phyloP scores from a whole-genome alignment of 30 jellyfish, hydroid and myxozoan species.

The Pelagia noctiluca region DNA sequence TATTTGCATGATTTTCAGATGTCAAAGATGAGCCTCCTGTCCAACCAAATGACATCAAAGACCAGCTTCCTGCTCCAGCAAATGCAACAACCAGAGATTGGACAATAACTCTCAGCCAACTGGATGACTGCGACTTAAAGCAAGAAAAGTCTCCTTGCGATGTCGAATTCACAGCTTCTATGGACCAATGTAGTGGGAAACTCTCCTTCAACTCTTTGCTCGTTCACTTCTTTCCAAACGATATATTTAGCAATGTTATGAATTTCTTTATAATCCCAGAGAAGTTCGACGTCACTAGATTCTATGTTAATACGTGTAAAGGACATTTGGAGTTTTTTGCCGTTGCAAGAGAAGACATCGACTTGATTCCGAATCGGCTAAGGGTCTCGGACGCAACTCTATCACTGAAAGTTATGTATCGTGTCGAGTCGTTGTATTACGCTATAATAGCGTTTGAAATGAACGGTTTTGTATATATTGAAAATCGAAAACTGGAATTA shows the following conservation, averaged over 20 bases:
- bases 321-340: conserved; percentile 70
- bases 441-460: conserved; percentile 61
- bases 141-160: conserved; percentile 26
- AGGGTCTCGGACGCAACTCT: conserved; percentile 67
- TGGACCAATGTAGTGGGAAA: conserved; percentile 69
- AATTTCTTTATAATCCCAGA: conserved; percentile 73
- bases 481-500: conserved; percentile 44
- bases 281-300: conserved; percentile 67
- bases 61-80: too few relatives aligned
- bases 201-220: conserved; percentile 69
- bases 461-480: conserved; percentile 67
- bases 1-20: too few relatives aligned
- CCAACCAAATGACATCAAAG: too few relatives aligned
- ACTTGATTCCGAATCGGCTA: conserved; percentile 84
- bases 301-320: conserved; percentile 75
- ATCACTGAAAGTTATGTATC: conserved; percentile 52
- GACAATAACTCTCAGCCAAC: conserved; percentile 15
- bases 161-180: conserved; percentile 22
- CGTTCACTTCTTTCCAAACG: conserved; percentile 75
- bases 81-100: conserved; percentile 22
- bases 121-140: conserved; percentile 42
- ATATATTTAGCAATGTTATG: conserved; percentile 49
- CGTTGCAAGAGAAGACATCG: conserved; percentile 80
- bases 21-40: too few relatives aligned
- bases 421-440: conserved; percentile 42